Evolutionary conservation across 1,140 invertebrate genomes (phyloP).

Genomic region (Bombus polaris): DNA sequence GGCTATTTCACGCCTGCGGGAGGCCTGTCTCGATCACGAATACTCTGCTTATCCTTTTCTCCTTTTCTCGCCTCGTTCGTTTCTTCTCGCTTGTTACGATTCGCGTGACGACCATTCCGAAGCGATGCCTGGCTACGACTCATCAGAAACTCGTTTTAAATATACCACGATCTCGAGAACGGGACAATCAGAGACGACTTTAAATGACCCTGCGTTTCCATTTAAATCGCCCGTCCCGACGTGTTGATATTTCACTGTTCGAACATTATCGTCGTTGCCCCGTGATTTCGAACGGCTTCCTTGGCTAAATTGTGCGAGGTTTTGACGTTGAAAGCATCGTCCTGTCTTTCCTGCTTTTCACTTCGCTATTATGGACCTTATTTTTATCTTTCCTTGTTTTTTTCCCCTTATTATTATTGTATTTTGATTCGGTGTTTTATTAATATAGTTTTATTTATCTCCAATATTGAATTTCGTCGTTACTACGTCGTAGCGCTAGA

Average conservation of each 20-base stretch:
- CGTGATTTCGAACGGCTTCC: not conserved
- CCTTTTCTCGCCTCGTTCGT: slow-evolving; percentile 14
- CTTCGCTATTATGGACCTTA: no score
- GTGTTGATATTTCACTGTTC: slow-evolving; percentile 7
- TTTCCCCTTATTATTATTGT: not conserved
- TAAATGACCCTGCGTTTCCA: slow-evolving; percentile 8
- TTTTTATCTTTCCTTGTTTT: not conserved
- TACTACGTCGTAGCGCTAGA: no score
- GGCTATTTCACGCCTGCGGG: slow-evolving; percentile 66
- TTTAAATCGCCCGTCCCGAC: slow-evolving; percentile 10
- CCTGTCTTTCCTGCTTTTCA: not conserved
- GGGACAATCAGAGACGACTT: slow-evolving; percentile 1
- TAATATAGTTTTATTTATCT: no score
- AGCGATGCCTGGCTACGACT: slow-evolving; percentile 20
- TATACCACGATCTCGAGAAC: slow-evolving; percentile 7
- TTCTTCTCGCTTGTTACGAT: slow-evolving; percentile 46
- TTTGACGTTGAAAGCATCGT: not conserved
- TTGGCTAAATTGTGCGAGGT: not conserved
- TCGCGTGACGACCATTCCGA: slow-evolving; percentile 57
- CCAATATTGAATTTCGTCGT: no score
- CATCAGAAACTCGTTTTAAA: slow-evolving; percentile 39
- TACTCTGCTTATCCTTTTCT: slow-evolving; percentile 44
- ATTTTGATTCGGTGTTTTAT: not conserved
- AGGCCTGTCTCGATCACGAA: slow-evolving; percentile 61
- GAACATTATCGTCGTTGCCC: not conserved